Evolutionary conservation across 2,113 vertebrate genomes (phyloP).

Genomic region (Bujurquina vittata): DNA sequence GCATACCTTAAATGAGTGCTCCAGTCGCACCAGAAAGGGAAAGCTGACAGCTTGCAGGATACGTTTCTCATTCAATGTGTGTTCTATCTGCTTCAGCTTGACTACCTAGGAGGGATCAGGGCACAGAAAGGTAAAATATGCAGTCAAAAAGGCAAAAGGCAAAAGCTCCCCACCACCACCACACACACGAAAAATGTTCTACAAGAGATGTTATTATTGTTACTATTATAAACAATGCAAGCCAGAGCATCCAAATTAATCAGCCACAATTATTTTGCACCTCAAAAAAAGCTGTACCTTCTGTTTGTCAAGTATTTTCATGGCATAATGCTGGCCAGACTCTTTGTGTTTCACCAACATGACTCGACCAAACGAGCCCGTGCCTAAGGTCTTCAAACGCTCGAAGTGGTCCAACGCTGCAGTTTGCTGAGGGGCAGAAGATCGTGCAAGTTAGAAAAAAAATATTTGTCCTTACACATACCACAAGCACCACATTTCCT

Average conservation of each 20-base stretch:
- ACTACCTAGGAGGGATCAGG: constrained; percentile 80
- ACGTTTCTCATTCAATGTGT: constrained; percentile 94
- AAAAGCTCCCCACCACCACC: neutral
- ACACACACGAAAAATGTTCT: neutral
- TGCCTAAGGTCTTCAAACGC: constrained; percentile 92
- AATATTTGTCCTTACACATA: neutral
- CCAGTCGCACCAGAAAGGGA: constrained; percentile 90
- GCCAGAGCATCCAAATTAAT: neutral
- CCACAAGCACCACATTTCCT: neutral
- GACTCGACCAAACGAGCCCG: constrained; percentile 92
- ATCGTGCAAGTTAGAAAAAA: neutral
- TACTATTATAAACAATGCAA: neutral
- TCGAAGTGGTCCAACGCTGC: constrained; percentile 92
- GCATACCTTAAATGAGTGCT: constrained; percentile 92
- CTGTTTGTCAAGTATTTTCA: constrained; percentile 98
- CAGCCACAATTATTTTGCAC: neutral
- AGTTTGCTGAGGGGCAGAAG: constrained; percentile 83
- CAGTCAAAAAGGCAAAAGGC: neutral
- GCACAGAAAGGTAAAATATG: neutral
- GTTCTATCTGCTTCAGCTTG: constrained; percentile 96
- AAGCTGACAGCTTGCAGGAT: constrained; percentile 94
- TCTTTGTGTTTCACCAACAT: constrained; percentile 94
- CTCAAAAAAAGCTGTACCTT: constrained; percentile 78
- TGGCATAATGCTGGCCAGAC: constrained; percentile 88
- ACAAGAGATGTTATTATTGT: neutral